A percentile compares a stretch with the other conserved stretches of the same genome.
phyloP scores from a whole-genome alignment of 2,797 vertebrate genomes.

The Cryptoprocta ferox region DNA sequence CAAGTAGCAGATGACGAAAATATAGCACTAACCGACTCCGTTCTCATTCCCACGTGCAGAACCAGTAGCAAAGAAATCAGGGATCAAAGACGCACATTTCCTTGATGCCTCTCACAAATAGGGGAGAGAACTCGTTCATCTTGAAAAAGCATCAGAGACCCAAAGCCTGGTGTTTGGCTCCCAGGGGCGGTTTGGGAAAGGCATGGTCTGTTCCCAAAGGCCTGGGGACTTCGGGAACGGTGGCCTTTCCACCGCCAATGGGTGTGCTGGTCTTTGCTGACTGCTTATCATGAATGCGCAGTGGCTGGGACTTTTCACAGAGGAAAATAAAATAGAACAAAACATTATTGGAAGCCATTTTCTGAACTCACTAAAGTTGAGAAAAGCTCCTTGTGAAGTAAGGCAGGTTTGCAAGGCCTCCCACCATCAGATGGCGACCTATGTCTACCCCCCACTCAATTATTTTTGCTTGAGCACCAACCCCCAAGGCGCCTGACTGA shows the following conservation, averaged over 20 bases:
- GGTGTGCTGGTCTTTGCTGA: rapidly evolving
- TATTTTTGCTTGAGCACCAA: too few species aligned
- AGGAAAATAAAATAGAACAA: not conserved
- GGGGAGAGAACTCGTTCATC: not conserved
- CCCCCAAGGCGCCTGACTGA: too few species aligned
- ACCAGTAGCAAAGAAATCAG: not conserved
- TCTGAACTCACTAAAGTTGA: too few species aligned
- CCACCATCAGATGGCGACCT: too few species aligned
- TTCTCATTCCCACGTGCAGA: not conserved
- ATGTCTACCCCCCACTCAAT: too few species aligned
- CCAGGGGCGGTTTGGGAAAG: not conserved
- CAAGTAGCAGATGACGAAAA: not conserved
- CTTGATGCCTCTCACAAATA: not conserved
- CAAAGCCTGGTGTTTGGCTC: rapidly evolving
- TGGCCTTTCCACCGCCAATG: rapidly evolving
- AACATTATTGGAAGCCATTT: too few species aligned
- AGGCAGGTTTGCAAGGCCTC: too few species aligned
- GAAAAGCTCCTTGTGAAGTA: too few species aligned
- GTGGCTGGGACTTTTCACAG: not conserved
- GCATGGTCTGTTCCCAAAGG: not conserved
- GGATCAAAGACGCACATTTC: not conserved
- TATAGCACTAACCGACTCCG: too few species aligned
- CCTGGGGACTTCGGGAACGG: rapidly evolving
- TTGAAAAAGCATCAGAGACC: not conserved
- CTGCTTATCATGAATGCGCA: not conserved